These are phyloP conservation scores for Narcine bancroftii DNA, from an alignment of 2,113 vertebrate genomes.

Conservation along the genomic window DNA sequence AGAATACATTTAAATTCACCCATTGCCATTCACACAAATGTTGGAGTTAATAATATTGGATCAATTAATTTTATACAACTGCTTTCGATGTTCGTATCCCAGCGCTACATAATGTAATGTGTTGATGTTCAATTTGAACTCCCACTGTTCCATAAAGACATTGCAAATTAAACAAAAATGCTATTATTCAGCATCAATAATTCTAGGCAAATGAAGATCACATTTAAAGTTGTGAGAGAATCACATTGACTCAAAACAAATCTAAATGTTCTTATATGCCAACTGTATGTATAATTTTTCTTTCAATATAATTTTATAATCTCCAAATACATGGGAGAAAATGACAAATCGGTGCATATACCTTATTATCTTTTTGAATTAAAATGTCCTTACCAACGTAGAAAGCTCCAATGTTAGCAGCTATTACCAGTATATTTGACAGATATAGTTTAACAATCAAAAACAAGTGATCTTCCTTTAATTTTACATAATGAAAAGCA, in stretches of 20 bases:
- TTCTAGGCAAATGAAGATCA: neutral
- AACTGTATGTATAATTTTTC: neutral
- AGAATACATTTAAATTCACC: neutral
- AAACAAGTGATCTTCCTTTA: neutral
- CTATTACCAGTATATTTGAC: neutral
- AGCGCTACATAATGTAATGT: neutral
- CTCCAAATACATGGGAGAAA: neutral
- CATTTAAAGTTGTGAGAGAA: neutral
- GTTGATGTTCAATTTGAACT: neutral
- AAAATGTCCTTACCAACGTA: neutral
- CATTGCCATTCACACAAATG: neutral
- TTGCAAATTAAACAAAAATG: neutral
- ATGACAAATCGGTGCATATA: neutral
- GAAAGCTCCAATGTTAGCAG: neutral
- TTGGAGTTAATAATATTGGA: neutral
- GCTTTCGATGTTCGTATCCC: neutral
- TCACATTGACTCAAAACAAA: neutral
- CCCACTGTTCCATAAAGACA: neutral
- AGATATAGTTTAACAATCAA: neutral
- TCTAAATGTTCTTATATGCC: neutral
- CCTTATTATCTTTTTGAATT: neutral
- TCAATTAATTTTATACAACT: neutral
- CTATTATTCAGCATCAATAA: neutral
- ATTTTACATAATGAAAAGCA: neutral
- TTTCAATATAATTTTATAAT: neutral